Conservation (phyloP, 2,113 vertebrate species). For the Casuarius casuarius region DNA sequence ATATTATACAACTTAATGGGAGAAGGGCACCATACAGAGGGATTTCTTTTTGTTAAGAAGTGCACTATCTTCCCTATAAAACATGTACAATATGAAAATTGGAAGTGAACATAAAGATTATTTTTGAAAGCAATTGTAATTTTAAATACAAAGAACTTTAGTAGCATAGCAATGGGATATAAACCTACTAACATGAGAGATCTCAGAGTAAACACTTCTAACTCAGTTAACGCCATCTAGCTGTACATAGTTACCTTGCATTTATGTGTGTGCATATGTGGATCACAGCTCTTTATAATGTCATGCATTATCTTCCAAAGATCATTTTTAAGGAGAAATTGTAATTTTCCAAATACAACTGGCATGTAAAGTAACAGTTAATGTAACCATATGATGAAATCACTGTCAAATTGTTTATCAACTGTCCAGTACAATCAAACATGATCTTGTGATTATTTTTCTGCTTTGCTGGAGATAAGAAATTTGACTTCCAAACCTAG, state of each 20-base stretch:
- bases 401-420: constrained; percentile 64
- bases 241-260: neutral
- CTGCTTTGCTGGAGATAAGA: neutral
- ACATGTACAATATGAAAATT: neutral
- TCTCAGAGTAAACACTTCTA: neutral
- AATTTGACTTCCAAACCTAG: constrained; percentile 13
- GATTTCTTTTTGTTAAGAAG: constrained; percentile 37
- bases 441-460: constrained; percentile 24
- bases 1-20: constrained; percentile 41
- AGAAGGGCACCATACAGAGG: constrained; percentile 38
- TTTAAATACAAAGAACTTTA: constrained; percentile 54
- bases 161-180: neutral
- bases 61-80: neutral
- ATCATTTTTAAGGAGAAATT: constrained; percentile 42
- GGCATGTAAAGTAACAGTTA: constrained; percentile 40
- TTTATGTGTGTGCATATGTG: neutral
- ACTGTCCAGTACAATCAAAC: constrained; percentile 38
- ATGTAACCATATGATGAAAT: constrained; percentile 28
- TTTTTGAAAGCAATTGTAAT: constrained; percentile 27
- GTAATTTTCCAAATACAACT: constrained; percentile 44
- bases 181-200: neutral
- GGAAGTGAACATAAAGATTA: constrained; percentile 23
- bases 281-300: neutral
- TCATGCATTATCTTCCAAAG: constrained; percentile 29
- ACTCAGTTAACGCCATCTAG: neutral